phyloP scores from a whole-genome alignment of 30 jellyfish, hydroid and myxozoan genomes.

The Turritopsis dohrnii region DNA sequence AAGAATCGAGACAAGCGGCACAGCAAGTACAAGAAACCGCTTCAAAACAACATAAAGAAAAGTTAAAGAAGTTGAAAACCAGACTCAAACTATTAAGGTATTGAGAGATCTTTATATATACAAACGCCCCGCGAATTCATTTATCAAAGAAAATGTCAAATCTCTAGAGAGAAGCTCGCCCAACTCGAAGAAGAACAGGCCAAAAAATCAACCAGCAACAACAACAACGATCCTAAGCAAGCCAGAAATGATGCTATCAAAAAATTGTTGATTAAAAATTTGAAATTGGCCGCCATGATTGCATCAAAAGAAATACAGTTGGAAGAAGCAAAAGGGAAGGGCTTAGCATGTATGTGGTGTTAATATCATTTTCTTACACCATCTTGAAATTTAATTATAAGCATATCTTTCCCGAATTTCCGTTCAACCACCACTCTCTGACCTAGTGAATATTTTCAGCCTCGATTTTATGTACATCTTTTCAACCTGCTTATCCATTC shows the following conservation, averaged over 20 bases:
- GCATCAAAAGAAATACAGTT: constrained; percentile 92
- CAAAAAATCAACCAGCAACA: constrained; percentile 68
- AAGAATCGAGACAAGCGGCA: constrained; percentile 64
- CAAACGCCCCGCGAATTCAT: not conserved
- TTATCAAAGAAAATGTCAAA: not conserved
- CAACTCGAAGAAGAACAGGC: constrained; percentile 88
- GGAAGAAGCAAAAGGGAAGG: constrained; percentile 81
- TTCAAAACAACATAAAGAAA: constrained; percentile 42
- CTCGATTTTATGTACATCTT: too few species aligned
- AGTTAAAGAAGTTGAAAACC: constrained; percentile 44
- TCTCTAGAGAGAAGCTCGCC: constrained; percentile 18
- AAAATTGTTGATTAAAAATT: constrained; percentile 65
- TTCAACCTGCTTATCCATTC: too few species aligned
- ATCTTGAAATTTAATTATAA: too few species aligned
- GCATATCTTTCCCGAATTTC: too few species aligned
- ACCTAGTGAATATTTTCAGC: too few species aligned
- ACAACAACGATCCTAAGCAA: constrained; percentile 47
- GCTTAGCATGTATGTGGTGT: constrained; percentile 19
- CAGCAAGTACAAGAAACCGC: constrained; percentile 50
- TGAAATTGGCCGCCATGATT: constrained; percentile 87
- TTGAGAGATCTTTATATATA: not conserved
- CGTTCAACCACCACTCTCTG: too few species aligned
- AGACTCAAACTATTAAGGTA: constrained; percentile 48
- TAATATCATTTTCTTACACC: too few species aligned
- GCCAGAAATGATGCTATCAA: constrained; percentile 85